Percentiles rank a stretch among this genome's conserved stretches.
These are phyloP conservation scores for Phyllostomus hastatus DNA, from an alignment of 2,113 vertebrate species.

Conservation along the genomic window DNA sequence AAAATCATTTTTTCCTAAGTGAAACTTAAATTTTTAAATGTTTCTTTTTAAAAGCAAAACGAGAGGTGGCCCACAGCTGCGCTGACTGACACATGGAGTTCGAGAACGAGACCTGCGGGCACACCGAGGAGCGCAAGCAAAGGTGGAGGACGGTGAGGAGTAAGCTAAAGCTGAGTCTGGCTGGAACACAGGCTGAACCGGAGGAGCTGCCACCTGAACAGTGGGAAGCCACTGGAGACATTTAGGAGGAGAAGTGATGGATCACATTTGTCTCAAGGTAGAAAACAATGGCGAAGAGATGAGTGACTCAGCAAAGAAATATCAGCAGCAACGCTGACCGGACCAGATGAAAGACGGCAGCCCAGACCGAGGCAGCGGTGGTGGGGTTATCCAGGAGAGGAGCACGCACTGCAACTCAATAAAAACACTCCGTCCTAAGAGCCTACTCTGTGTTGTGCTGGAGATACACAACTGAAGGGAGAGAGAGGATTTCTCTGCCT, in stretches of 20 bases:
- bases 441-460: background rate
- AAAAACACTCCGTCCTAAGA: background rate
- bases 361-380: background rate
- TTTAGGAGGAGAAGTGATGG: background rate
- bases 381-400: background rate
- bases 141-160: background rate
- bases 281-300: background rate
- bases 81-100: background rate
- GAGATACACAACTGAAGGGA: background rate
- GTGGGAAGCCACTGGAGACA: background rate
- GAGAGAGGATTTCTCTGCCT: background rate
- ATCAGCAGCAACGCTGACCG: background rate
- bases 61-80: background rate
- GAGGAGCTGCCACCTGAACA: background rate
- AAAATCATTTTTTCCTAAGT: background rate
- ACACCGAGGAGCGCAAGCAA: background rate
- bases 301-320: background rate
- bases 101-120: background rate
- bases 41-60: background rate
- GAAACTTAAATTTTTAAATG: background rate
- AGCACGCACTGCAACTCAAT: background rate
- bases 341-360: background rate
- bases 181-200: background rate
- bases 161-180: background rate
- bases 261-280: background rate